Evolutionary conservation across 2,113 vertebrate genomes (phyloP).

Genomic region (Toxostoma redivivum): DNA sequence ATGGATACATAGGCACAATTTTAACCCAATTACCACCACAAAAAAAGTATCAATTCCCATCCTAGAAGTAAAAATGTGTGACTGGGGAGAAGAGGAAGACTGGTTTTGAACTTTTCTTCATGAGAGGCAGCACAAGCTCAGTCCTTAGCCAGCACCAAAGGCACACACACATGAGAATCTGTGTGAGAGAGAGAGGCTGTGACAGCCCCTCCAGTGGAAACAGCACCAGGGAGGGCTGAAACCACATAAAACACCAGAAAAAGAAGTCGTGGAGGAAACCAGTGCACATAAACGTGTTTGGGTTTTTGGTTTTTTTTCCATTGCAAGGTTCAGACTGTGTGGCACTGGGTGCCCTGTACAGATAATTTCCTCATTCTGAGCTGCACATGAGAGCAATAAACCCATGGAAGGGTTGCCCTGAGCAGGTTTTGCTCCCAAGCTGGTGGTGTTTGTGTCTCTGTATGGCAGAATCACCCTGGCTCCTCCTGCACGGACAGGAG

Average conservation of each 20-base stretch:
- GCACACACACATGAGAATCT: fast-evolving
- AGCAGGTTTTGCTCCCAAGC: background rate
- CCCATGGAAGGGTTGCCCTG: background rate
- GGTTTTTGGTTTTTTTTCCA: background rate
- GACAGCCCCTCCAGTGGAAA: background rate
- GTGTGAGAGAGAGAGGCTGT: background rate
- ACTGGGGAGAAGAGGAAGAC: background rate
- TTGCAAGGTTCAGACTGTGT: background rate
- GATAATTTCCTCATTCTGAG: background rate
- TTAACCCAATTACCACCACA: background rate
- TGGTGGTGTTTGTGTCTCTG: background rate
- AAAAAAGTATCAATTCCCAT: background rate
- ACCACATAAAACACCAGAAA: background rate
- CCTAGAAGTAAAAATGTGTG: background rate
- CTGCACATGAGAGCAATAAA: background rate
- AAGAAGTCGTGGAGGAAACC: background rate
- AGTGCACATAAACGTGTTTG: background rate
- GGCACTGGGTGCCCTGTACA: background rate
- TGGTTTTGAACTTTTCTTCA: background rate
- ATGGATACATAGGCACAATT: background rate
- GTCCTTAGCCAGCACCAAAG: background rate
- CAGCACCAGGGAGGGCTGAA: background rate
- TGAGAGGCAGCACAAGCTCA: background rate
- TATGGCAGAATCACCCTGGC: background rate
- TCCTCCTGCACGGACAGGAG: background rate